phyloP scores from a whole-genome alignment of 2,797 vertebrate species.

The Leptoclinus maculatus region DNA sequence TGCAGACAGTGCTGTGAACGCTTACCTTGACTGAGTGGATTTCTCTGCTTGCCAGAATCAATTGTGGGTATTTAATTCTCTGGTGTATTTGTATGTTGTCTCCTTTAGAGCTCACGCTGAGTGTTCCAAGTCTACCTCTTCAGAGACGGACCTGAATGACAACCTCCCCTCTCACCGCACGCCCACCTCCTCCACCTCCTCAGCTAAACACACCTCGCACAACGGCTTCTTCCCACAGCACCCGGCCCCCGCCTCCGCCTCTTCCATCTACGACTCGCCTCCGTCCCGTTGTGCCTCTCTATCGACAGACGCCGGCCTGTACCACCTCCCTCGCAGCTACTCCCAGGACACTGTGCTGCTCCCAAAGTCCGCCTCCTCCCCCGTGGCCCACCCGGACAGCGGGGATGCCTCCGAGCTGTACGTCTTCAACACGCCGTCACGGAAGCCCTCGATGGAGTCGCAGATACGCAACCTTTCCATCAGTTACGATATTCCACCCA shows the following conservation, averaged over 20 bases:
- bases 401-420: slow-evolving; percentile 90
- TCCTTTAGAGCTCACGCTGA: slow-evolving; percentile 87
- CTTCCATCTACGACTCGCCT: slow-evolving; percentile 92
- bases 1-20: slow-evolving; percentile 24
- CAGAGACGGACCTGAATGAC: slow-evolving; percentile 98
- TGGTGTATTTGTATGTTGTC: slow-evolving; percentile 30
- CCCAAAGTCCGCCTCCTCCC: slow-evolving; percentile 87
- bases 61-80: slow-evolving; percentile 22
- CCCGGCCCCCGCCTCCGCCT: slow-evolving; percentile 76
- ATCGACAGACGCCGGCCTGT: slow-evolving; percentile 88
- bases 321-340: slow-evolving; percentile 94
- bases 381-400: slow-evolving; percentile 83
- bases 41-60: slow-evolving; percentile 13
- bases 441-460: slow-evolving; percentile 87
- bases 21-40: slow-evolving; percentile 3
- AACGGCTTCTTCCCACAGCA: slow-evolving; percentile 91
- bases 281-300: slow-evolving; percentile 87
- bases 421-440: slow-evolving; percentile 88
- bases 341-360: slow-evolving; percentile 94
- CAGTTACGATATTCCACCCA: slow-evolving; percentile 97
- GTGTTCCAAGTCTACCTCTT: slow-evolving; percentile 92
- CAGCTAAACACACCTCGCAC: slow-evolving; percentile 88
- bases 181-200: slow-evolving; percentile 85
- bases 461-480: slow-evolving; percentile 92
- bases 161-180: slow-evolving; percentile 93